Evolutionary conservation across 2,888 invertebrate species (phyloP), one percentile per base, ranked within the genome.

Genomic region (Tenthredo notha): DNA sequence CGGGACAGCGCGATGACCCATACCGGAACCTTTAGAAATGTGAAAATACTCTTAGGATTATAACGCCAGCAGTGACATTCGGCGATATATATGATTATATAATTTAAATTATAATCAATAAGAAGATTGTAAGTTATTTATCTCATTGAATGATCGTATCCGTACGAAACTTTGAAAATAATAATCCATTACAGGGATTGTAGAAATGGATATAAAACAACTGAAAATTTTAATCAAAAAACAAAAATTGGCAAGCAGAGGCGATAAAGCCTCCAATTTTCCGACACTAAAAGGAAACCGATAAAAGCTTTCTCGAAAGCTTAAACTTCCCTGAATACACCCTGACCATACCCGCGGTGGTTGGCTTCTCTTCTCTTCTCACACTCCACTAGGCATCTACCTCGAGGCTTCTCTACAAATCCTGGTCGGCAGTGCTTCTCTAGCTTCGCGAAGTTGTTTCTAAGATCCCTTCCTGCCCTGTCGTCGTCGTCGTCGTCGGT

Each of bases 191-290:
- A 47, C 2, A 47, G 18, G 82, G 72, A 80, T n/a, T 40, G 85
- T 86, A 86, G 74, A 67, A 84, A 25, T 50, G 85, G 40, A 85
- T 86, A 86, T 82, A 87, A 88, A 89, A 88, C 88, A 88, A 54
- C 6, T 54, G 54, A 18, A 54, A 54, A 88, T 90, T 90, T 88
- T 89, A 88, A 90, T 90, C 89, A 89, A 89, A 74, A n/a, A 54
- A 54, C 0, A n/a, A 54, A 25, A 37, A 87, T 86, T 87, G 85
- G 72, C 12, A 25, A 37, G 25, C n/a, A n/a, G 43, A 87, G 86
- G 86, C 89, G 87, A 89, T 89, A 90, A 90, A 90, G 90, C 89
- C 87, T 88, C 89, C 89, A 90, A 90, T 91, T 90, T 90, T 89
- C 88, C 88, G 85, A 85, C 86, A 86, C 85, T 85, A 86, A 87